Conservation (phyloP, 2,797 vertebrate genomes). For the Austrolebias charrua region DNA sequence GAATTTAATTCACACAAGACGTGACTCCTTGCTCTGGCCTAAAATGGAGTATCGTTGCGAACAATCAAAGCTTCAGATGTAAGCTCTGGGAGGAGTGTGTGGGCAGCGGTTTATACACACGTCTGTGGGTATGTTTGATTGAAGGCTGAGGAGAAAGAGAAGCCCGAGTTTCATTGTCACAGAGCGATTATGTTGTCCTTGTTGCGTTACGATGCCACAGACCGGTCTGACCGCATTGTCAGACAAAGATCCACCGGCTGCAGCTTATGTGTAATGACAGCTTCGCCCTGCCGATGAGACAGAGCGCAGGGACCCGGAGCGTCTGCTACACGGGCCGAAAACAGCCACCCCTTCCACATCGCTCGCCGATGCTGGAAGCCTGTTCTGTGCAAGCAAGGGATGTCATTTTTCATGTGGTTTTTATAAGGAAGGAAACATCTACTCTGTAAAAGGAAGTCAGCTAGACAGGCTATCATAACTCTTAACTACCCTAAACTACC, state of each 20-base stretch:
- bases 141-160: constrained; percentile 25
- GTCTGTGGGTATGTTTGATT: constrained; percentile 2
- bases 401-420: constrained; percentile 44
- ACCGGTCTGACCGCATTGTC: constrained; percentile 67
- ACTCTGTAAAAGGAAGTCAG: constrained; percentile 51
- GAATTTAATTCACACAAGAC: too few relatives aligned
- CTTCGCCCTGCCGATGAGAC: constrained; percentile 45
- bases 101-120: not conserved
- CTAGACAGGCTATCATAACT: constrained; percentile 33
- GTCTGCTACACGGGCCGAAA: constrained; percentile 31
- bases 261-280: constrained; percentile 60
- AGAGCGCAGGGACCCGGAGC: constrained; percentile 30
- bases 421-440: constrained; percentile 44
- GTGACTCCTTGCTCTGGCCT: not conserved
- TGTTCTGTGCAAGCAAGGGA: constrained; percentile 23
- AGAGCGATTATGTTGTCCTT: constrained; percentile 35
- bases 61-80: constrained; percentile 7
- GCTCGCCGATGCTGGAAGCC: constrained; percentile 25
- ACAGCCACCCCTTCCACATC: constrained; percentile 17
- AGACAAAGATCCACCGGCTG: constrained; percentile 48
- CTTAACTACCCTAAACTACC: constrained; percentile 8
- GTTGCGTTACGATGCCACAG: constrained; percentile 26
- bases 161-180: constrained; percentile 1
- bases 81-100: constrained; percentile 1
- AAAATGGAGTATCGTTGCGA: not conserved